Evolutionary conservation across 1,140 invertebrate genomes (phyloP), one percentile per base, ranked within the genome.

Genomic region (Pseudoatta argentina): DNA sequence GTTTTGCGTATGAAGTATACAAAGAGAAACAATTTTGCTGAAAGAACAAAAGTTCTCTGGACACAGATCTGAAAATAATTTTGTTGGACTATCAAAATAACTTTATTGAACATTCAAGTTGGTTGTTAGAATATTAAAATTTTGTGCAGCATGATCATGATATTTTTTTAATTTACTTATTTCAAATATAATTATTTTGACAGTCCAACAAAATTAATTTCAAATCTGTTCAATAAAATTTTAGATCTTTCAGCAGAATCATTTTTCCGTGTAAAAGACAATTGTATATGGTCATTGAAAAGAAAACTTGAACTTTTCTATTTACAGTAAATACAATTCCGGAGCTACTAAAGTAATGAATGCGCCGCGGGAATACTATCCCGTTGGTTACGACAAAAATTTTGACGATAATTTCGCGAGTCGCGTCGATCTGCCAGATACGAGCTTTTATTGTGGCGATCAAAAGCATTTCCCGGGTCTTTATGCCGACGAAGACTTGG

Each of bases 381-480:
- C 98, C 0, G 97, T 97, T 8, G 97, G 97, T 10, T 98, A 98
- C 88, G 97, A 98, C 90, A 98, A 98, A 94, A 98, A 98, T 91
- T 98, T 98, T 89, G 98, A 98, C 87, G 98, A 98, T 86, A 97
- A 98, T 91, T 98, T 98, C 92, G 97, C 97, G 34, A 97, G 97
- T 12, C 97, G 97, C 88, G 97, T 98, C 0, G 97, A 98, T 89
- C 94, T 98, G 7, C 98, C 98, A 0, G 97, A 97, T n/a, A 98
- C 98, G 0, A 97, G 96, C 64, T 99, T 99, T 94, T 97, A 97
- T 75, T 99, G 98, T 92, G 97, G 97, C 1, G 97, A 98, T 89
- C 98, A 98, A 89, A 98, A 98, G 92, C 98, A 98, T 93, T 98
- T 98, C 90, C 98, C 98, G 7, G 98, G 98, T 72, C 95, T 98